A percentile compares a stretch with the other conserved stretches of the same genome.
Conservation (phyloP, 2,888 invertebrate species). For the Drosophila maculinotata region DNA sequence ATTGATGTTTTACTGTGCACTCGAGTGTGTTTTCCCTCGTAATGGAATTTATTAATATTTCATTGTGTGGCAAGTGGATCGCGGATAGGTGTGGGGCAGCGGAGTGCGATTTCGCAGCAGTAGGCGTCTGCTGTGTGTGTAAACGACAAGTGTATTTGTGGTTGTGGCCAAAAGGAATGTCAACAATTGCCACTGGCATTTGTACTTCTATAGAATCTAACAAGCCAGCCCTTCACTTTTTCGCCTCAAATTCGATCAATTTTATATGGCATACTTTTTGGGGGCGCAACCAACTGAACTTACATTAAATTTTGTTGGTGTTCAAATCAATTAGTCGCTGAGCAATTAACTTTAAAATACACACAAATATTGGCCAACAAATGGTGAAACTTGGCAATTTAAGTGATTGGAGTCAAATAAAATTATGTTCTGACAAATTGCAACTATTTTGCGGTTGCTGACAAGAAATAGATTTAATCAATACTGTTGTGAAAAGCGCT, state of each 20-base stretch:
- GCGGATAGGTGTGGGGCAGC: slow-evolving; percentile 1
- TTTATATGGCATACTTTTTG: not conserved
- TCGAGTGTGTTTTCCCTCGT: slow-evolving; percentile 78
- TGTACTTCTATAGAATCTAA: slow-evolving; percentile 36
- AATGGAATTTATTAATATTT: slow-evolving; percentile 81
- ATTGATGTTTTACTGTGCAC: slow-evolving; percentile 77
- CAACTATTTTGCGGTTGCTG: not conserved
- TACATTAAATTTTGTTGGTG: slow-evolving; percentile 27
- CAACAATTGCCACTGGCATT: slow-evolving; percentile 61
- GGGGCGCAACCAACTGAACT: slow-evolving; percentile 13
- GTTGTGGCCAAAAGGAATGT: slow-evolving; percentile 64
- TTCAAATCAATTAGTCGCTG: slow-evolving; percentile 41
- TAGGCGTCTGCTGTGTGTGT: slow-evolving; percentile 13
- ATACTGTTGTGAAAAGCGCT: not conserved
- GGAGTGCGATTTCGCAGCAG: too few species aligned
- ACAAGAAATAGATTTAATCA: not conserved
- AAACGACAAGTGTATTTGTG: slow-evolving; percentile 59
- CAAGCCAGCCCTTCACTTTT: slow-evolving; percentile 13
- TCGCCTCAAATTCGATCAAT: slow-evolving; percentile 11
- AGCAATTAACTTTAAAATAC: slow-evolving; percentile 20
- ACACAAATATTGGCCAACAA: slow-evolving; percentile 16
- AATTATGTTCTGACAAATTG: slow-evolving; percentile 7
- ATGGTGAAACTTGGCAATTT: slow-evolving; percentile 2
- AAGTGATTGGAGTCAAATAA: slow-evolving; percentile 18
- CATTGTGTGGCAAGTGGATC: slow-evolving; percentile 64